Evolutionary conservation across 2,113 vertebrate species (phyloP).

Genomic region (Galeopterus variegatus): DNA sequence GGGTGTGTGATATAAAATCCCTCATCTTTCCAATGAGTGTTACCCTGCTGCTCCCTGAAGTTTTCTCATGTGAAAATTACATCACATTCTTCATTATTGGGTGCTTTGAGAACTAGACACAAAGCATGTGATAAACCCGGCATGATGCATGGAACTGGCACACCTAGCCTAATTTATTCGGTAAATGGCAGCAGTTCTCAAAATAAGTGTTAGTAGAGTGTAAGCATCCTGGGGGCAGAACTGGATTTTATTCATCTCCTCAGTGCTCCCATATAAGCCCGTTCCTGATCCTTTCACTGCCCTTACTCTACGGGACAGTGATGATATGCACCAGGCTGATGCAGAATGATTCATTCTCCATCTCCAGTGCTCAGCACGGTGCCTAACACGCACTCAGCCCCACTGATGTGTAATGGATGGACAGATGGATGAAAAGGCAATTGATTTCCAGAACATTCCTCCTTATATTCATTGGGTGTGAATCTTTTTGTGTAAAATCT

Average conservation of each 20-base stretch:
- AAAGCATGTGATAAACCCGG: background rate
- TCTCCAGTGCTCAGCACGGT: background rate
- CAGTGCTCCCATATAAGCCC: background rate
- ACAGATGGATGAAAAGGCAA: background rate
- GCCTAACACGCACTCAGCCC: background rate
- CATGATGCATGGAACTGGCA: background rate
- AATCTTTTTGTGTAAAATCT: conserved; percentile 37
- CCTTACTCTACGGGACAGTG: background rate
- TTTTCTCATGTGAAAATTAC: conserved; percentile 5
- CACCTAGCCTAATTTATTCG: background rate
- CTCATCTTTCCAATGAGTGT: background rate
- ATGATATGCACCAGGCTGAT: background rate
- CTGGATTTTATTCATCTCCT: background rate
- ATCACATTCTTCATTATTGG: background rate
- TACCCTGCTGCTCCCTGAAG: no score
- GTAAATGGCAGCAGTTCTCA: background rate
- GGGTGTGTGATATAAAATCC: background rate
- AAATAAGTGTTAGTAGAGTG: background rate
- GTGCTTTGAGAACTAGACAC: background rate
- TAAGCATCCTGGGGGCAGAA: background rate
- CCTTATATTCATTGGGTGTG: background rate
- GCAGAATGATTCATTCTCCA: background rate
- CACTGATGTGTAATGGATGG: background rate
- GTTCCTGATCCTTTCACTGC: background rate
- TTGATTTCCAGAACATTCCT: background rate